These are phyloP conservation scores for Callospermophilus lateralis DNA, from an alignment of 2,113 vertebrate genomes.

Conservation along the genomic window DNA sequence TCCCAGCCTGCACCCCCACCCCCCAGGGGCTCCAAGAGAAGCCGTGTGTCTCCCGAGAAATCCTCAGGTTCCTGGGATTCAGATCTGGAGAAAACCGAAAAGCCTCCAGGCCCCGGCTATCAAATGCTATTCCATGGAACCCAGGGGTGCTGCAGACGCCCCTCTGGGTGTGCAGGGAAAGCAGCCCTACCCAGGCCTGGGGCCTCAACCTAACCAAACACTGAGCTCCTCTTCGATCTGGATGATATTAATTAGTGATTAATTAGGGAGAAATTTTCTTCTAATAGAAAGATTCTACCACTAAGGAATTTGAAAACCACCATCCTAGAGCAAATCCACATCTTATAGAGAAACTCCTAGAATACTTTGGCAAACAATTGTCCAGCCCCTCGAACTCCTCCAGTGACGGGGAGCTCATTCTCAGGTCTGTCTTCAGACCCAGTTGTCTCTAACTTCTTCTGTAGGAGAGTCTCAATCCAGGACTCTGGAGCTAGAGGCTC, in stretches of 20 bases:
- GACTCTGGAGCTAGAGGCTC: background rate
- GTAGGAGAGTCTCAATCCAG: background rate
- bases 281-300: background rate
- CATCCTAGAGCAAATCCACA: background rate
- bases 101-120: background rate
- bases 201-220: background rate
- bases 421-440: background rate
- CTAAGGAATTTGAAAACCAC: background rate
- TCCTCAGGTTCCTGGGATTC: background rate
- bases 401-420: background rate
- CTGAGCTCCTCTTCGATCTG: background rate
- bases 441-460: background rate
- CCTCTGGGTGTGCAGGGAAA: accelerated
- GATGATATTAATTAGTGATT: background rate
- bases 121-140: background rate
- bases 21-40: background rate
- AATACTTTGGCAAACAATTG: background rate
- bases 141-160: background rate
- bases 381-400: background rate
- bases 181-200: too few relatives aligned
- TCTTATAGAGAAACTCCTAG: background rate
- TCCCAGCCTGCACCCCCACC: background rate
- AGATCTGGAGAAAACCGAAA: background rate
- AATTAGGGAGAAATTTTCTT: background rate
- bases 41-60: background rate